These are phyloP conservation scores for Phymastichus coffea DNA, from an alignment of 1,140 invertebrate species.

Conservation along the genomic window DNA sequence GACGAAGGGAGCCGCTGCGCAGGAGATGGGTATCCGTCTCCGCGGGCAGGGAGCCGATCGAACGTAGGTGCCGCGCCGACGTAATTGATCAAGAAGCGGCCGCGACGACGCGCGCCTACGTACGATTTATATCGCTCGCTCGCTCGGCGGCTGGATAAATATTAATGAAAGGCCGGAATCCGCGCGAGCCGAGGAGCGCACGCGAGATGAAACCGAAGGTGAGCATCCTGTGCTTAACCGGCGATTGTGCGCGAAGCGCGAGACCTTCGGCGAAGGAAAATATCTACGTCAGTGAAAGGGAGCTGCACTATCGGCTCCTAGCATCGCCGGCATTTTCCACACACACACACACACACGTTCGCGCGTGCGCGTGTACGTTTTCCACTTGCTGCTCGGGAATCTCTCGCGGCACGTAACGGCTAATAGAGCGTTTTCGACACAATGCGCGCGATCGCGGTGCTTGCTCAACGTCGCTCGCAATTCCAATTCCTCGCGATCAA, in stretches of 20 bases:
- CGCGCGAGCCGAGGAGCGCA: too few species aligned
- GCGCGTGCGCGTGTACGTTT: not conserved
- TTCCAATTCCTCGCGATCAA: too few species aligned
- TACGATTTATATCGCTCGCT: slow-evolving; percentile 7
- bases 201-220: slow-evolving; percentile 13
- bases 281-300: slow-evolving; percentile 16
- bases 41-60: too few species aligned
- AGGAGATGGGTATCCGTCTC: too few species aligned
- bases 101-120: too few species aligned
- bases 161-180: slow-evolving; percentile 10
- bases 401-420: too few species aligned
- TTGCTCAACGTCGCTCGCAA: too few species aligned
- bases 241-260: not conserved
- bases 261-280: slow-evolving; percentile 19
- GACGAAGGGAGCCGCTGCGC: too few species aligned
- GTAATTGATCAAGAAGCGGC: not conserved
- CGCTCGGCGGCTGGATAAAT: too few species aligned
- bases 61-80: not conserved
- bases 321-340: slow-evolving; percentile 21
- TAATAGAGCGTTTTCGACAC: too few species aligned
- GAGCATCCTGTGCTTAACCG: slow-evolving; percentile 13
- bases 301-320: slow-evolving; percentile 21
- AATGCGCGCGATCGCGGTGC: too few species aligned
- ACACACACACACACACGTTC: too few species aligned
- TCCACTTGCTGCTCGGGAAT: not conserved